Base-by-base conservation (phyloP, 2,888 invertebrate species). In the Drosophila limbata region DNA sequence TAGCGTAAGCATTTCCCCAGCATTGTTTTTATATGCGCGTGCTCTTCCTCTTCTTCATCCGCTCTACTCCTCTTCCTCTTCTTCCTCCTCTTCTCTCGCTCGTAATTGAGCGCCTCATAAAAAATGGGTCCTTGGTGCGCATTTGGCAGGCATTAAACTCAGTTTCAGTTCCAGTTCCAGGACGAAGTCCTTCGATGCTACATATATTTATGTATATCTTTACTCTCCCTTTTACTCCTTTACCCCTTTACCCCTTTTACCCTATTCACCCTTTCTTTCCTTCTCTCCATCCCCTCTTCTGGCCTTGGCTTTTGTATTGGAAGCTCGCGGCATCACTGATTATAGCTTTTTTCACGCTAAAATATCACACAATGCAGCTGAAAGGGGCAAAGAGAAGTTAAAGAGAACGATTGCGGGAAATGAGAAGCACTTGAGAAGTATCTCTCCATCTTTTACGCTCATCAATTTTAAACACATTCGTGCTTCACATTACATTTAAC, bases 1-100 rank as follows among this genome's bases (percentile, higher is more conserved):
- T 84, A 86, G 87, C 84, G 84, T 81, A 84, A 84, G 86, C 82
- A 84, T 86, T 86, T 79, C 72, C 57, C 69, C 55, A 59, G 61
- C 65, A 73, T 73, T 73, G 77, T 73, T 71, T 70, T 78, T 65
- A 60, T 56, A 55, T 39, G 40, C 61, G 3, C 28, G 8, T 37
- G 13, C 35, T 42, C 42, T 11, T 19, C 25, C 35, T 13, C n/a
- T 39, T 13, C 1, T 19, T 10, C 21, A 3, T 10, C 10, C 35
- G 2, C 28, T 25, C 28, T 28, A 5, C 6, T 11, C 31, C 13
- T 21, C 6, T 2, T 10, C 10, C 15, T 25, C 25, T 6, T 5
- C 25, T 5, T n/a, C 15, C 53, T 17, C 21, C n/a, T 25, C 10
- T 42, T 33, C 10, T 17, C n/a, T 13, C 44, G 31, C 57, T 45